These are phyloP conservation scores for Pseudocheirus occidentalis DNA, from an alignment of 2,797 vertebrate species.

Conservation along the genomic window DNA sequence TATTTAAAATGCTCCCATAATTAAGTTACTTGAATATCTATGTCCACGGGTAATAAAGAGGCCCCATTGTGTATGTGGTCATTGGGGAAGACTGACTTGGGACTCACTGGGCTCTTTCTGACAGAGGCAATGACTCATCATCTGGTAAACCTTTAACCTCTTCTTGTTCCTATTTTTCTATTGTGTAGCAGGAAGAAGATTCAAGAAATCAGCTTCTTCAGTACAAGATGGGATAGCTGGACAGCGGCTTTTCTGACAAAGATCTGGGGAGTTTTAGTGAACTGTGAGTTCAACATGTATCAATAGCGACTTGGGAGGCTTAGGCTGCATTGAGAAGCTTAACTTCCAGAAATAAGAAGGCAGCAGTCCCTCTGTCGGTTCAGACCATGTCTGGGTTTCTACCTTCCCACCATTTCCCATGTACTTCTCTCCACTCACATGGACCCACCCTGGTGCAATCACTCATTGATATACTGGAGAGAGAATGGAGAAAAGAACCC, in stretches of 20 bases:
- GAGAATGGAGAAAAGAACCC: neutral
- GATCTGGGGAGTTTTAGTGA: neutral
- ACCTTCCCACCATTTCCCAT: neutral
- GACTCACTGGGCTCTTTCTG: neutral
- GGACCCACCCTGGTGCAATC: neutral
- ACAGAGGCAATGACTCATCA: neutral
- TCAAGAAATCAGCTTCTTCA: neutral
- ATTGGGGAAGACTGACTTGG: conserved; percentile 34
- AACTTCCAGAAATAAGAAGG: neutral
- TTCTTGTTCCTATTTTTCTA: neutral
- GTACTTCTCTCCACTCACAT: neutral
- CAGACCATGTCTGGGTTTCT: neutral
- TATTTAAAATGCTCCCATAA: conserved; percentile 67
- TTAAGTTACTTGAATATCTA: conserved; percentile 61
- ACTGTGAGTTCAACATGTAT: neutral
- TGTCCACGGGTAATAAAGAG: conserved; percentile 53
- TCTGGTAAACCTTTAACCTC: conserved; percentile 38
- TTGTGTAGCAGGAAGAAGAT: neutral
- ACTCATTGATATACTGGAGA: neutral
- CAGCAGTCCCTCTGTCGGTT: neutral
- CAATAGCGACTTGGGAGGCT: neutral
- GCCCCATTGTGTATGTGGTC: conserved; percentile 25
- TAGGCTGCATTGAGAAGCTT: neutral
- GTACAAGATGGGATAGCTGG: neutral
- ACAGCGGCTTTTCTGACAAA: neutral